phyloP scores from a whole-genome alignment of 2,113 vertebrate genomes.

The Picathartes gymnocephalus region DNA sequence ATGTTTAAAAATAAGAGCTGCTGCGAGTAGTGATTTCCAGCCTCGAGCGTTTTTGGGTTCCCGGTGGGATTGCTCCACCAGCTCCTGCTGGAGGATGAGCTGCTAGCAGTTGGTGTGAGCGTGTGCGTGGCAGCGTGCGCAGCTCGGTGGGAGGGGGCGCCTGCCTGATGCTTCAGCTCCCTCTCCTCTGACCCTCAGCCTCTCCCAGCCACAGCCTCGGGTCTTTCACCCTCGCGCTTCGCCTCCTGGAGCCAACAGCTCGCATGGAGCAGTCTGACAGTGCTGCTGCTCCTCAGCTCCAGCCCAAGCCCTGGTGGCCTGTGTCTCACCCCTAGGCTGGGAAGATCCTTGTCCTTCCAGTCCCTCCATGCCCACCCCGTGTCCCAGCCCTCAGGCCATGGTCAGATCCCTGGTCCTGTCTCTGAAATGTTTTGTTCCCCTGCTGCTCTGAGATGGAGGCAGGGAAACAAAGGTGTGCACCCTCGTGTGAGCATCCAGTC shows the following conservation, averaged over 20 bases:
- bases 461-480: not conserved
- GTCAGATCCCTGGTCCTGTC: not conserved
- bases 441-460: not conserved
- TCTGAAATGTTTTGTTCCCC: not conserved
- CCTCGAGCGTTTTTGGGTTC: not conserved
- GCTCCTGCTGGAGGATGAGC: not conserved
- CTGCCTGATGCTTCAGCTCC: not conserved
- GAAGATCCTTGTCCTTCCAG: not conserved
- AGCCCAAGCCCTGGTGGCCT: fast-evolving
- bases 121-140: not conserved
- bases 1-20: conserved; percentile 31
- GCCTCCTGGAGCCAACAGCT: not conserved
- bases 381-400: fast-evolving
- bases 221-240: not conserved
- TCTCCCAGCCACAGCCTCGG: fast-evolving
- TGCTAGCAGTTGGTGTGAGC: not conserved
- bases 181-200: not conserved
- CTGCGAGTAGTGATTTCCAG: conserved; percentile 25
- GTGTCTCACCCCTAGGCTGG: not conserved
- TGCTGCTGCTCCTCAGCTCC: not conserved
- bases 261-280: not conserved
- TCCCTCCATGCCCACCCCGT: not conserved
- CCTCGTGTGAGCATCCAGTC: not conserved
- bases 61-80: not conserved
- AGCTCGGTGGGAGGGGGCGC: not conserved